Conservation (phyloP, 2,888 invertebrate genomes). For the Sinohyriopsis cumingii region DNA sequence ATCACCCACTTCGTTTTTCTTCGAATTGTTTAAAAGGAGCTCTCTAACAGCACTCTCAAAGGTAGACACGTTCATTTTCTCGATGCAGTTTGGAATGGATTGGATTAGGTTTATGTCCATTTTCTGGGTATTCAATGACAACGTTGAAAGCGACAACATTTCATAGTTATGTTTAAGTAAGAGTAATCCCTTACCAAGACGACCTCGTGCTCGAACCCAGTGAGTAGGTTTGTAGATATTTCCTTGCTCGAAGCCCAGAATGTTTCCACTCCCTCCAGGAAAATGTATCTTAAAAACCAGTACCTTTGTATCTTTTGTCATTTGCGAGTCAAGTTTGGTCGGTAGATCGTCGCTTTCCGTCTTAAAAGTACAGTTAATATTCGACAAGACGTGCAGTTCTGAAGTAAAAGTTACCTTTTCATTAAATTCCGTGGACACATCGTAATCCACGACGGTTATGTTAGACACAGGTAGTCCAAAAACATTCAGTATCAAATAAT, state of each 20-base stretch:
- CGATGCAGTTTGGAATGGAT: conserved; percentile 49
- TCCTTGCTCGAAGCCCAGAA: conserved; percentile 10
- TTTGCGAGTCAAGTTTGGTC: conserved; percentile 11
- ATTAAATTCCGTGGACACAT: too few relatives aligned
- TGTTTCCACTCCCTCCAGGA: conserved; percentile 5
- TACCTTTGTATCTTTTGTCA: conserved; percentile 25
- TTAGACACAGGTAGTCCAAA: too few relatives aligned
- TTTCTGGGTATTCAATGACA: conserved; percentile 51
- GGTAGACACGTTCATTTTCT: conserved; percentile 17
- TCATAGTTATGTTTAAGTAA: conserved; percentile 61
- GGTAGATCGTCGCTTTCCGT: conserved; percentile 11
- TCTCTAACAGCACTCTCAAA: conserved; percentile 28
- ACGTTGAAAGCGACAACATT: conserved; percentile 49
- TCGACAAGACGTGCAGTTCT: too few relatives aligned
- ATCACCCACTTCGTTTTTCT: conserved; percentile 23
- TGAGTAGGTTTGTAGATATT: conserved; percentile 29
- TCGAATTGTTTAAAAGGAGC: conserved; percentile 51
- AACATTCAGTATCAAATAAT: too few relatives aligned
- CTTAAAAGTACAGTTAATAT: conserved; percentile 9
- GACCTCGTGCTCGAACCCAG: conserved; percentile 52
- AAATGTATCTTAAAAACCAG: conserved; percentile 29
- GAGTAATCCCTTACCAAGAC: conserved; percentile 57
- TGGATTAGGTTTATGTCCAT: conserved; percentile 48
- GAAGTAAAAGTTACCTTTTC: too few relatives aligned
- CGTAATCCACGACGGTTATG: too few relatives aligned